Conservation (phyloP, 2,113 vertebrate genomes). For the Leptobrachium leishanense region DNA sequence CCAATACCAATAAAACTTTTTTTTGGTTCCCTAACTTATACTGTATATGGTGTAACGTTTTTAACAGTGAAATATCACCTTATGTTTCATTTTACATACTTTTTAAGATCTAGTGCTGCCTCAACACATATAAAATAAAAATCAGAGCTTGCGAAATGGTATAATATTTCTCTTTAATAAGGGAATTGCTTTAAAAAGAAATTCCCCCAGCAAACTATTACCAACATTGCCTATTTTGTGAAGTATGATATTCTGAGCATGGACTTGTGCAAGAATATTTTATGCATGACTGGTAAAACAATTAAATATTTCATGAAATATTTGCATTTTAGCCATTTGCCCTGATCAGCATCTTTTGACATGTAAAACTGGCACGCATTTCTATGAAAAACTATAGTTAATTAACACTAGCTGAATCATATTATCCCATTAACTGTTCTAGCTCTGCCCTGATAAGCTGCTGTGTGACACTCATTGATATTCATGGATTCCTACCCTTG, state of each 20-base stretch:
- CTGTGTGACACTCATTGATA: constrained; percentile 43
- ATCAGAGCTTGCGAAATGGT: too few species aligned
- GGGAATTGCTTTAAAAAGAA: too few species aligned
- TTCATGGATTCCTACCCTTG: constrained; percentile 61
- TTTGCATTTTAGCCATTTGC: constrained; percentile 41
- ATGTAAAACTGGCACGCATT: constrained; percentile 43
- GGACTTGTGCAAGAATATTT: not conserved
- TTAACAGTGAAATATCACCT: not conserved
- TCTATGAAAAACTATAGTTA: constrained; percentile 55
- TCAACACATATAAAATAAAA: too few species aligned
- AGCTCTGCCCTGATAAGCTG: constrained; percentile 50
- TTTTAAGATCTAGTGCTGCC: not conserved
- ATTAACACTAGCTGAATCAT: constrained; percentile 56
- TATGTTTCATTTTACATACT: not conserved
- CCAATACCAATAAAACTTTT: too few species aligned
- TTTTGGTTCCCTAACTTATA: not conserved
- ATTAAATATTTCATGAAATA: not conserved
- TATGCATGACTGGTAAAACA: not conserved
- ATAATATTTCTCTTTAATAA: too few species aligned
- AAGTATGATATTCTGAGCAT: too few species aligned
- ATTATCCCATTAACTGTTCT: constrained; percentile 61
- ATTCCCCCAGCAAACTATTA: too few species aligned
- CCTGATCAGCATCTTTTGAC: constrained; percentile 24
- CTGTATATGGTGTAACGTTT: not conserved
- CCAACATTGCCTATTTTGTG: too few species aligned